Base-by-base conservation (phyloP, 2,888 invertebrate genomes). In the Tetrapedia diversipes region DNA sequence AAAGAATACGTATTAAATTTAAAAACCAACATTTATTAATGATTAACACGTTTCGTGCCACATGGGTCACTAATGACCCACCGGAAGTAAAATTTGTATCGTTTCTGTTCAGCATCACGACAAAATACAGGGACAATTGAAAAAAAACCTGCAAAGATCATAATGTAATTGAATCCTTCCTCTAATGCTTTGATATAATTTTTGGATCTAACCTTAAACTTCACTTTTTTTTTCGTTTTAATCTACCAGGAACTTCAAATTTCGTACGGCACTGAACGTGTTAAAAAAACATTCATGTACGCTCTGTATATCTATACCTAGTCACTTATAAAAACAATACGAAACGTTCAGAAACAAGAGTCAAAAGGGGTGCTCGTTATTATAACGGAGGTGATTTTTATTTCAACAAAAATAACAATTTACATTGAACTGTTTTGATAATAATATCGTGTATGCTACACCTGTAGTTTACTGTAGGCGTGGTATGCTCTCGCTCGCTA, bases 401-500 rank as follows among this genome's bases (percentile, higher is more conserved):
- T 92, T 92, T 91, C 92, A 92, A 92, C 91, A 92, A 92, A 92
- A 91, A 92, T 92, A 92, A 92, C 91, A 92, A 91, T 92, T 91
- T 91, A 91, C 91, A 91, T 91, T 90, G 89, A 91, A 91, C 91
- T 91, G 90, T 90, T 89, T 89, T 88, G 88, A 90, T 89, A 90
- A 89, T 91, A 89, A 87, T 90, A 90, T 90, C 89, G 90, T 90
- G 90, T 90, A 89, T 88, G 88, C 89, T 90, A 91, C 90, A 89
- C 86, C 86, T 88, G 88, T 87, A 88, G 84, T 89, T 89, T 89
- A 89, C 86, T 89, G 88, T 90, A 90, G 90, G 90, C 91, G 86
- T 90, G 87, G 86, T 88, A 89, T 89, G 87, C 88, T 89, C 88
- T 90, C 88, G 89, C 89, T 89, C 87, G 87, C 89, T 90, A 88